Evolutionary conservation across 1,140 invertebrate species (phyloP).

Genomic region (Drosophila ironensis): DNA sequence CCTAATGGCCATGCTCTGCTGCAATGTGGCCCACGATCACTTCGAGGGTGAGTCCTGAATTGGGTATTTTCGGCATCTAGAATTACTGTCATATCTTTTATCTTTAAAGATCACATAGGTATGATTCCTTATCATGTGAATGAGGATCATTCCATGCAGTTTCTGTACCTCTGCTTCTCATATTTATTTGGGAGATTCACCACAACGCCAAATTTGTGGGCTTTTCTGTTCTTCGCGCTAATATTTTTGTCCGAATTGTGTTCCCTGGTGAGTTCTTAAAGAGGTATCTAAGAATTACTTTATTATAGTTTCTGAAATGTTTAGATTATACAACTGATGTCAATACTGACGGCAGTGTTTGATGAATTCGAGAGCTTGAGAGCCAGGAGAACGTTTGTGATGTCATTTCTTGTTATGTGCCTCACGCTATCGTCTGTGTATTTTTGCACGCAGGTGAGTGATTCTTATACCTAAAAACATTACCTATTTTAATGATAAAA

Average conservation of each 20-base stretch:
- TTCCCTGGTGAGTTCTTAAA: conserved; percentile 63
- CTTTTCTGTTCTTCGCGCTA: conserved; percentile 68
- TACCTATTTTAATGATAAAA: neutral
- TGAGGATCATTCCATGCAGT: conserved; percentile 70
- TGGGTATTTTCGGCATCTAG: neutral
- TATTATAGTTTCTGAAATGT: neutral
- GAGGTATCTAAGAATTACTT: neutral
- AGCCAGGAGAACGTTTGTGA: conserved; percentile 48
- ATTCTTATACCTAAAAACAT: neutral
- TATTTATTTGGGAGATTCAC: conserved; percentile 68
- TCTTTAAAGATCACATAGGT: conserved; percentile 63
- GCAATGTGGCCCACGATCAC: conserved; percentile 72
- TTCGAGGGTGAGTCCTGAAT: conserved; percentile 65
- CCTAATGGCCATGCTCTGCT: conserved; percentile 64
- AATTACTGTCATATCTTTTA: neutral
- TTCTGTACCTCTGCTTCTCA: conserved; percentile 62
- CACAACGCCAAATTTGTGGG: conserved; percentile 69
- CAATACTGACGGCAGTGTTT: conserved; percentile 66
- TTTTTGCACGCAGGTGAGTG: conserved; percentile 68
- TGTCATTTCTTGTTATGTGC: conserved; percentile 21
- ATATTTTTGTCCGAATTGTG: conserved; percentile 71
- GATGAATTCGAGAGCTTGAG: conserved; percentile 72
- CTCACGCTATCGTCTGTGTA: conserved; percentile 57
- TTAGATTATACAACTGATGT: conserved; percentile 73
- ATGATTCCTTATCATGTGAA: conserved; percentile 58